These are phyloP conservation scores for Aphis gossypii DNA, from an alignment of 1,140 invertebrate genomes.

Conservation along the genomic window DNA sequence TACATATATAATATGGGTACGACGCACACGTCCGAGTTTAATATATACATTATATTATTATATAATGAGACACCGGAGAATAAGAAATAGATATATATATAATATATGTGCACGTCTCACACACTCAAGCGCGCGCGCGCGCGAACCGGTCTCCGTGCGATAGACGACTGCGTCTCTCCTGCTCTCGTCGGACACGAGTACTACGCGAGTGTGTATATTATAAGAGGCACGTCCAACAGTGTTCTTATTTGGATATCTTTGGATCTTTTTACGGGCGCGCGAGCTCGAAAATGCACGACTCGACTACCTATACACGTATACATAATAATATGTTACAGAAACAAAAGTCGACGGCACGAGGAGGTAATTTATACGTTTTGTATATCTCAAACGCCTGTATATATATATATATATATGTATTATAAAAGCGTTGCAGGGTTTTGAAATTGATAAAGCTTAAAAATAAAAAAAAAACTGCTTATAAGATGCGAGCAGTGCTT, in stretches of 20 bases:
- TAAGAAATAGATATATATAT: not conserved
- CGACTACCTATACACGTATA: not conserved
- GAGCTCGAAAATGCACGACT: conserved; percentile 19
- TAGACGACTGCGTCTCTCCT: not conserved
- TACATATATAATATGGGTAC: not conserved
- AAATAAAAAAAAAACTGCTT: not conserved
- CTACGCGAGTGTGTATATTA: not conserved
- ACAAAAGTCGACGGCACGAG: conserved; percentile 11
- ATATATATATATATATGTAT: not conserved
- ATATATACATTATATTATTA: conserved; percentile 2
- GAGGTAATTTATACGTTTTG: conserved; percentile 6
- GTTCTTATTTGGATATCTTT: conserved; percentile 42
- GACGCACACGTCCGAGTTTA: not conserved
- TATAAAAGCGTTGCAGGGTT: not conserved
- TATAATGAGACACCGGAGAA: not conserved
- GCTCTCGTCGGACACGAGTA: not conserved
- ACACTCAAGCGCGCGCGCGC: not conserved
- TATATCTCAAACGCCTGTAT: not conserved
- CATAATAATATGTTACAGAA: conserved; percentile 4
- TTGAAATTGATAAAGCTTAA: not conserved
- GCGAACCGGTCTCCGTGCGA: not conserved
- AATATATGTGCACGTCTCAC: not conserved
- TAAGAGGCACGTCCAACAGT: not conserved
- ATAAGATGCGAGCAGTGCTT: not conserved
- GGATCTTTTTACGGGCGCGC: not conserved